phyloP scores from a whole-genome alignment of 1,140 invertebrate genomes.

The Macrosteles quadrilineatus region DNA sequence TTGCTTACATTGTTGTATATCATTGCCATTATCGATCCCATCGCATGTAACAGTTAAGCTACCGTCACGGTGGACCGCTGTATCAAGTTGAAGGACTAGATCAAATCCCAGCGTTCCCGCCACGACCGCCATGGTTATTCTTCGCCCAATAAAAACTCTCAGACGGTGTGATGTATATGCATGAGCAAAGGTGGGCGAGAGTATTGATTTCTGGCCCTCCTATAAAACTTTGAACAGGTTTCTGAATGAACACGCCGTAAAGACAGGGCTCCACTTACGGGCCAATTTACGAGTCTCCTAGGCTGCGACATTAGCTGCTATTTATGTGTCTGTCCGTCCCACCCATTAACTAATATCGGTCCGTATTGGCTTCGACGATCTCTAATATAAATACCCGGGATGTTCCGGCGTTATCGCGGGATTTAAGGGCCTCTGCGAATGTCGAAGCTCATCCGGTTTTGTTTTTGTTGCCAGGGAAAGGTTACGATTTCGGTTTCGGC shows the following conservation, averaged over 20 bases:
- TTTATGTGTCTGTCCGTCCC: slow-evolving; percentile 15
- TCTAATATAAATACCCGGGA: too few relatives aligned
- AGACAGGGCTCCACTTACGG: neutral
- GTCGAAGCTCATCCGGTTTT: too few relatives aligned
- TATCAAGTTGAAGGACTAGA: too few relatives aligned
- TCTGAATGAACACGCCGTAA: slow-evolving; percentile 19
- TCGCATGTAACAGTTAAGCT: too few relatives aligned
- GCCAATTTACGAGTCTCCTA: slow-evolving; percentile 5
- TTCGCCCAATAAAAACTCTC: slow-evolving; percentile 7
- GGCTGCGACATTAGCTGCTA: slow-evolving; percentile 14
- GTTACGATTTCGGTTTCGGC: too few relatives aligned
- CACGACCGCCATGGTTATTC: slow-evolving; percentile 11
- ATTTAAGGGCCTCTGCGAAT: too few relatives aligned
- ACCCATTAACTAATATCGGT: slow-evolving; percentile 22
- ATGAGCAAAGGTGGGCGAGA: slow-evolving; percentile 21
- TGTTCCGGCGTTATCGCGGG: too few relatives aligned
- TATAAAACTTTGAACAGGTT: slow-evolving; percentile 26
- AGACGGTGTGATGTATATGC: slow-evolving; percentile 15
- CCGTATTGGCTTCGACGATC: slow-evolving; percentile 1
- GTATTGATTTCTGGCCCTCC: slow-evolving; percentile 26
- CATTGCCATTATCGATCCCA: too few relatives aligned
- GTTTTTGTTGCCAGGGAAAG: too few relatives aligned
- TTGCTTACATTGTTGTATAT: too few relatives aligned
- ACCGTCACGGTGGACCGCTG: too few relatives aligned
- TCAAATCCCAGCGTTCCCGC: too few relatives aligned